These are phyloP conservation scores for Myotis planiceps DNA, from an alignment of 2,797 vertebrate species.

Conservation along the genomic window DNA sequence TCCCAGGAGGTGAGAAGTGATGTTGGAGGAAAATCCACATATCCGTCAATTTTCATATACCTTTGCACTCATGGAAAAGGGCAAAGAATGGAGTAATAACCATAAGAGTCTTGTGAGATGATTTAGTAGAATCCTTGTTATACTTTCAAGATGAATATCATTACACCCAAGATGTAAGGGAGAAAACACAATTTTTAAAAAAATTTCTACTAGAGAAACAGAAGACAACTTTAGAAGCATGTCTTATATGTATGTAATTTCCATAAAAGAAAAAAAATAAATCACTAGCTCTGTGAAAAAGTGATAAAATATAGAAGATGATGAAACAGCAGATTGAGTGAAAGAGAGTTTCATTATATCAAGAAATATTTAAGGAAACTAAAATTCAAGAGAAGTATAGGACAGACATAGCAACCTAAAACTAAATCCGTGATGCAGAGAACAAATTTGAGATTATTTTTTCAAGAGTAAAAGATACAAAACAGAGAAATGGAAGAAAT, in stretches of 20 bases:
- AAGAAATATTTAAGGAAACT: constrained; percentile 74
- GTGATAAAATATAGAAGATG: constrained; percentile 64
- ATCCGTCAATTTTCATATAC: neutral
- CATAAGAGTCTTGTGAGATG: neutral
- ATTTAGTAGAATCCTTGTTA: neutral
- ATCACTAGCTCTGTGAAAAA: constrained; percentile 45
- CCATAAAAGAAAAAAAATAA: constrained; percentile 50
- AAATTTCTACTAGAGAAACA: neutral
- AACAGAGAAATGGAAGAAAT: constrained; percentile 49
- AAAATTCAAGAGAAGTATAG: constrained; percentile 46
- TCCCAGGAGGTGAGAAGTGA: neutral
- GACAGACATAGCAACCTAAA: constrained; percentile 63
- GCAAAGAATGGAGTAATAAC: neutral
- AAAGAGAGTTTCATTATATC: constrained; percentile 65
- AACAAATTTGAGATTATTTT: constrained; percentile 34
- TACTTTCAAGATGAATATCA: constrained; percentile 35
- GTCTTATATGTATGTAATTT: constrained; percentile 41
- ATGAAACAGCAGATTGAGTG: constrained; percentile 51
- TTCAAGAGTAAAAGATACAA: constrained; percentile 40
- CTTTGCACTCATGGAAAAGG: neutral
- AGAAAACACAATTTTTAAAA: neutral
- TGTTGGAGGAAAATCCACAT: neutral
- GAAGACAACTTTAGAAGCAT: constrained; percentile 62
- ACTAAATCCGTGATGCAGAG: constrained; percentile 56
- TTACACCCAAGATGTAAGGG: neutral